These are phyloP conservation scores for Sterrhoptilus dennistouni DNA, from an alignment of 2,113 vertebrate genomes.

Conservation along the genomic window DNA sequence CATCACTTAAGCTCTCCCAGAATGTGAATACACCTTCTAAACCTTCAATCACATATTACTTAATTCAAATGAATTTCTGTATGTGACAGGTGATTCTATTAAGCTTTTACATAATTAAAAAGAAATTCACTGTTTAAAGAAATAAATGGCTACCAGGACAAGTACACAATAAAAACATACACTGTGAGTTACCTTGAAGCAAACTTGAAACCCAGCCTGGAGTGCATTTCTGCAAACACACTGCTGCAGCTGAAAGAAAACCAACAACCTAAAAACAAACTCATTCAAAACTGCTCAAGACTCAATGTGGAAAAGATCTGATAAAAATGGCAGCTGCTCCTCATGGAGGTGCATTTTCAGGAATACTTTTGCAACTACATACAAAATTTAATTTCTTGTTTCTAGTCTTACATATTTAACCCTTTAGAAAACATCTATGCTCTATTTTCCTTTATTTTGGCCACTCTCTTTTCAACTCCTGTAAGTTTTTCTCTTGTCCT, in stretches of 20 bases:
- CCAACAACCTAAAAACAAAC: background rate
- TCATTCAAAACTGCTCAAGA: background rate
- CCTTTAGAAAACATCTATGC: background rate
- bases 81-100: background rate
- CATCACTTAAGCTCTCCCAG: background rate
- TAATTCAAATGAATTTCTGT: background rate
- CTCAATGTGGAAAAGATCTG: background rate
- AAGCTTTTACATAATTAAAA: background rate
- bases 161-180: background rate
- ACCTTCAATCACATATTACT: background rate
- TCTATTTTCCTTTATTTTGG: background rate
- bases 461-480: background rate
- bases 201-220: background rate
- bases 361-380: background rate
- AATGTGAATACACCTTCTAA: background rate
- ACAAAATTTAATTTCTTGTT: background rate
- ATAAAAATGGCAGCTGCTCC: background rate
- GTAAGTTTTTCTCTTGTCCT: background rate
- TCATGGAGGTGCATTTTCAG: background rate
- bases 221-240: background rate
- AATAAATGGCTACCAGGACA: background rate
- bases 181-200: background rate
- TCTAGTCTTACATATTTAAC: background rate
- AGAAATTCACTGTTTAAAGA: background rate
- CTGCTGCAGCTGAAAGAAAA: background rate